Conservation (phyloP, 2,888 invertebrate species). For the Drosophila melanocephala region DNA sequence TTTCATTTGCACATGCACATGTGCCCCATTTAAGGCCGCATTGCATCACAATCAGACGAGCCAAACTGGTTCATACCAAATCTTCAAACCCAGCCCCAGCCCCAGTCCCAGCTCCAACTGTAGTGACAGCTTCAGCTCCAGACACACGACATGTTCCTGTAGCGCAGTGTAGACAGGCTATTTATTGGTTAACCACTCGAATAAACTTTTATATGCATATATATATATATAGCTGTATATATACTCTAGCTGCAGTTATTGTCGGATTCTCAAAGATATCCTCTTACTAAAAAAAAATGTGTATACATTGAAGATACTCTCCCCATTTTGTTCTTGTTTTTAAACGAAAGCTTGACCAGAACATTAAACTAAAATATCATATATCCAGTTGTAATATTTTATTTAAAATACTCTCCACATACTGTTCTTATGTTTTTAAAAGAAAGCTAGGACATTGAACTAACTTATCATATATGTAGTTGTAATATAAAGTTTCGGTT, state of each 20-base stretch:
- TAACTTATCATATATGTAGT: neutral
- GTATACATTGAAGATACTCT: too few species aligned
- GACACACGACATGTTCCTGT: conserved; percentile 21
- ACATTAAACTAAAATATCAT: too few species aligned
- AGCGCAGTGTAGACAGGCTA: conserved; percentile 29
- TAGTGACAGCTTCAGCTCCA: conserved; percentile 1
- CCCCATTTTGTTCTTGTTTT: too few species aligned
- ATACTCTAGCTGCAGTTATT: neutral
- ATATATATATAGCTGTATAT: neutral
- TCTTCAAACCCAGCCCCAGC: neutral
- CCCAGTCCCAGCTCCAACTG: neutral
- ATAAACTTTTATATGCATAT: neutral
- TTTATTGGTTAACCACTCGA: neutral
- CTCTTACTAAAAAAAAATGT: too few species aligned
- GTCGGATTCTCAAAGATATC: neutral
- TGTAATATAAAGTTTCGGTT: neutral
- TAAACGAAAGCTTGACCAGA: too few species aligned
- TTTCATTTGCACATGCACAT: conserved; percentile 10
- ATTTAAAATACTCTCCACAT: neutral
- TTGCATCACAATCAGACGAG: conserved; percentile 50
- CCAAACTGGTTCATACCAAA: conserved; percentile 31
- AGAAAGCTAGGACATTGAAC: too few species aligned
- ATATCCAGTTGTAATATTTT: neutral
- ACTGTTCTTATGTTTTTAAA: neutral
- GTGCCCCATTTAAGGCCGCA: conserved; percentile 55